Evolutionary conservation across 2,888 invertebrate species (phyloP).

Genomic region (Lottia gigantea): DNA sequence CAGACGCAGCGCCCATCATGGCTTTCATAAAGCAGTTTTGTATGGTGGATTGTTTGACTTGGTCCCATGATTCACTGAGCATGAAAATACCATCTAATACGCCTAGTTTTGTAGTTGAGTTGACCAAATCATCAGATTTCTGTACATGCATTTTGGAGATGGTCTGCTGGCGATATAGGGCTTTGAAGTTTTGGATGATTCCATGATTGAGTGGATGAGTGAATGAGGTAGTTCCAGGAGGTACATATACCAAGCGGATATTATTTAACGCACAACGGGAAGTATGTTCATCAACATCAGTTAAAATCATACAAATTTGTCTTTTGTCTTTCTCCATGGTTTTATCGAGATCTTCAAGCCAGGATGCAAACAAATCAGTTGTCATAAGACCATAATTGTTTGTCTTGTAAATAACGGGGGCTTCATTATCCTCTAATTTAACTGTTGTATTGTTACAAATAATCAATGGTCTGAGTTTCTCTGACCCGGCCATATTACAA

Average conservation of each 20-base stretch:
- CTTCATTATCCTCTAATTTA: conserved; percentile 10
- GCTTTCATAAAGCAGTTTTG: conserved; percentile 1
- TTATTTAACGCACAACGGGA: conserved; percentile 2
- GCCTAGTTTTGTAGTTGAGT: not conserved
- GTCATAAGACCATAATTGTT: conserved; percentile 11
- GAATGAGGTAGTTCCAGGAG: conserved; percentile 7
- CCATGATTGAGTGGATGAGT: conserved; percentile 10
- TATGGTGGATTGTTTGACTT: conserved; percentile 1
- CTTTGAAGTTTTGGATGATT: not conserved
- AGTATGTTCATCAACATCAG: conserved; percentile 2
- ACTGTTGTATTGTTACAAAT: conserved; percentile 10
- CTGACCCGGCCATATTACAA: conserved; percentile 7
- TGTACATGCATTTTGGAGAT: not conserved
- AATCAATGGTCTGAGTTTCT: conserved; percentile 8
- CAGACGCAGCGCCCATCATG: conserved; percentile 5
- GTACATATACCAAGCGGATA: conserved; percentile 7
- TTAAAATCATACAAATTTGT: conserved; percentile 10
- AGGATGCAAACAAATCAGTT: conserved; percentile 9
- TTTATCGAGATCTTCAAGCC: conserved; percentile 9
- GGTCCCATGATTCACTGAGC: conserved; percentile 8
- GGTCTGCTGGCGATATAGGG: conserved; percentile 7
- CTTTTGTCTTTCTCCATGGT: conserved; percentile 9
- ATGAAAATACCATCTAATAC: conserved; percentile 4
- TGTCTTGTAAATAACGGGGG: conserved; percentile 9
- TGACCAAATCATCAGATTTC: not conserved